phyloP scores from a whole-genome alignment of 1,140 invertebrate genomes.

The Pachyrhynchus sulphureomaculatus region DNA sequence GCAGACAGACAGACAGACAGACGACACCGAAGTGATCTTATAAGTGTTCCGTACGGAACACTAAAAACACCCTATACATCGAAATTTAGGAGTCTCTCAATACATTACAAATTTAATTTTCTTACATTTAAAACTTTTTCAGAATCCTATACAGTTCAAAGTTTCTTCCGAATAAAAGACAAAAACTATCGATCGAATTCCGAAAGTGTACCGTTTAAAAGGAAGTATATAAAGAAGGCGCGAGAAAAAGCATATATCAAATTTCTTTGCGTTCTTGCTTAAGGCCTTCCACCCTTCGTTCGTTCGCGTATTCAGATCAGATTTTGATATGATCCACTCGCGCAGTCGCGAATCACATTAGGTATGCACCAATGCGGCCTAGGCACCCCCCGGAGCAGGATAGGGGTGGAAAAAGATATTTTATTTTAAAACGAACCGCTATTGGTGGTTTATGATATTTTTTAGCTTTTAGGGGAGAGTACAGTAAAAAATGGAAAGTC shows the following conservation, averaged over 20 bases:
- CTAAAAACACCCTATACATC: too few relatives aligned
- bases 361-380: conserved; percentile 44
- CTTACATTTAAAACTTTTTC: too few relatives aligned
- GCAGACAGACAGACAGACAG: too few relatives aligned
- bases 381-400: conserved; percentile 29
- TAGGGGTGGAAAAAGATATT: conserved; percentile 35
- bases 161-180: too few relatives aligned
- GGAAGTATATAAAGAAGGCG: conserved; percentile 25
- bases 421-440: conserved; percentile 41
- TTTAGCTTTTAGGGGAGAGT: conserved; percentile 3
- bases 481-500: not conserved
- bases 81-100: too few relatives aligned
- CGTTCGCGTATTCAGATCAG: conserved; percentile 44
- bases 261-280: conserved; percentile 4
- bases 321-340: conserved; percentile 36
- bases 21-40: too few relatives aligned
- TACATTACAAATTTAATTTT: too few relatives aligned
- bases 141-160: too few relatives aligned
- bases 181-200: conserved; percentile 13
- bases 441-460: conserved; percentile 40
- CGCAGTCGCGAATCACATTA: conserved; percentile 43
- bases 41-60: too few relatives aligned
- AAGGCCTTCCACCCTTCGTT: conserved; percentile 18
- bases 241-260: conserved; percentile 27
- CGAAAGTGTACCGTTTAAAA: conserved; percentile 6